Percentiles rank a stretch among this genome's conserved stretches.
These are phyloP conservation scores for Monodelphis domestica DNA, from an alignment of 2,797 vertebrate genomes.

Conservation along the genomic window DNA sequence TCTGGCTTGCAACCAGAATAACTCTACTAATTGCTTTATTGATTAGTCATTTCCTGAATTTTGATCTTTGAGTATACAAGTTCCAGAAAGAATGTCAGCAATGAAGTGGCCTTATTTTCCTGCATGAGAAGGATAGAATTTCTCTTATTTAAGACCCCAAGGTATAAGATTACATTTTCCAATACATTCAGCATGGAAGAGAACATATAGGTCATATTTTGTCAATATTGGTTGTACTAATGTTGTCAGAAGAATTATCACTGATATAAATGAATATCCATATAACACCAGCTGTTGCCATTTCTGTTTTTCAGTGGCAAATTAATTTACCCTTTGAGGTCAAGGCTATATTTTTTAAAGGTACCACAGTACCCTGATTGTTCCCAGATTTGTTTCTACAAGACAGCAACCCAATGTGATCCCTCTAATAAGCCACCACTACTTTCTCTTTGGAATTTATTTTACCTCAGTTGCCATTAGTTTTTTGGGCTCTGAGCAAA, in stretches of 20 bases:
- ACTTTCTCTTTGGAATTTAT: conserved; percentile 34
- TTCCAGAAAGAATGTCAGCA: conserved; percentile 41
- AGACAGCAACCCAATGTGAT: conserved; percentile 19
- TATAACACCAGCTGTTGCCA: background rate
- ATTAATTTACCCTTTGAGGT: conserved; percentile 13
- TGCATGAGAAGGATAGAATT: conserved; percentile 19
- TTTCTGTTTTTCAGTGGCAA: background rate
- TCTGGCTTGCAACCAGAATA: conserved; percentile 10
- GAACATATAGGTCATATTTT: background rate
- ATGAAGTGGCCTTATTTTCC: background rate
- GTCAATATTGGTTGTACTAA: conserved; percentile 44
- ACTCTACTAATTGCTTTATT: background rate
- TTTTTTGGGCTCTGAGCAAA: background rate
- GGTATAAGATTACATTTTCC: background rate
- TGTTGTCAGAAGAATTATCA: conserved; percentile 30
- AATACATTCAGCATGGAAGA: background rate
- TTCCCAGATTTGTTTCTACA: conserved; percentile 4
- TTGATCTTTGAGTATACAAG: conserved; percentile 17
- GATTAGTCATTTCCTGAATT: conserved; percentile 44
- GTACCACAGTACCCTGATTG: background rate
- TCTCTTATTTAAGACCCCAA: background rate
- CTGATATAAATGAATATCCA: conserved; percentile 25
- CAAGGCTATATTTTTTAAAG: background rate
- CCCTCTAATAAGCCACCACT: background rate
- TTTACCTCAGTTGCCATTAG: background rate